Conservation (phyloP, 2,113 vertebrate genomes). For the Podarcis raffonei region DNA sequence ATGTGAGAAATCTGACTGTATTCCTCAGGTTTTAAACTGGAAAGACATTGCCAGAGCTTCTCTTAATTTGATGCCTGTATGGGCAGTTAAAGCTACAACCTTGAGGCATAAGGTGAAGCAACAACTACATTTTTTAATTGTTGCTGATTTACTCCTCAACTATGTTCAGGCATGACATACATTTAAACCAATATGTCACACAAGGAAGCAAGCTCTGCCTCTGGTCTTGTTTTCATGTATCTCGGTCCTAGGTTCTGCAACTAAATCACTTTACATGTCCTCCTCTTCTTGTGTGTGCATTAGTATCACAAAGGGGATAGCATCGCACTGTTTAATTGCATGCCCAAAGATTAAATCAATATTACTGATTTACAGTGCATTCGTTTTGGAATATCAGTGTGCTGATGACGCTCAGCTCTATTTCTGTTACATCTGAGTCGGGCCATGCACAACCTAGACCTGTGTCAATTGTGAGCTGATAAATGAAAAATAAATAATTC, state of each 20-base stretch:
- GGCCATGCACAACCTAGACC: too few species aligned
- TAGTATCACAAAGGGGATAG: constrained; percentile 14
- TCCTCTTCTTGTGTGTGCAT: neutral
- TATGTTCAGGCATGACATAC: constrained; percentile 32
- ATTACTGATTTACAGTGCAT: neutral
- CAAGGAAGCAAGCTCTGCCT: constrained; percentile 34
- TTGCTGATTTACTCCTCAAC: constrained; percentile 22
- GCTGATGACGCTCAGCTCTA: too few species aligned
- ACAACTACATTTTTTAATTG: neutral
- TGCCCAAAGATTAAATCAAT: constrained; percentile 10
- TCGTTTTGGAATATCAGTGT: neutral
- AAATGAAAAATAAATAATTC: too few species aligned
- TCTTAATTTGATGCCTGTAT: neutral
- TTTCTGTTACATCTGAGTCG: too few species aligned
- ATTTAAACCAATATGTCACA: constrained; percentile 40
- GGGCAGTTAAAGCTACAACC: too few species aligned
- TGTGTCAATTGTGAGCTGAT: too few species aligned
- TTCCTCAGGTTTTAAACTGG: neutral
- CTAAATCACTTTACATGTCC: constrained; percentile 18
- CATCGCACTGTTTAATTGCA: neutral
- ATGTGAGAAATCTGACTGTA: neutral
- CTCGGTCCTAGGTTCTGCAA: constrained; percentile 32
- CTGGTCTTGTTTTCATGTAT: constrained; percentile 8
- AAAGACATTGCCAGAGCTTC: neutral
- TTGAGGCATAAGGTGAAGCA: neutral